Conservation (phyloP, 2,888 invertebrate genomes). For the Sarcophaga variegata region DNA sequence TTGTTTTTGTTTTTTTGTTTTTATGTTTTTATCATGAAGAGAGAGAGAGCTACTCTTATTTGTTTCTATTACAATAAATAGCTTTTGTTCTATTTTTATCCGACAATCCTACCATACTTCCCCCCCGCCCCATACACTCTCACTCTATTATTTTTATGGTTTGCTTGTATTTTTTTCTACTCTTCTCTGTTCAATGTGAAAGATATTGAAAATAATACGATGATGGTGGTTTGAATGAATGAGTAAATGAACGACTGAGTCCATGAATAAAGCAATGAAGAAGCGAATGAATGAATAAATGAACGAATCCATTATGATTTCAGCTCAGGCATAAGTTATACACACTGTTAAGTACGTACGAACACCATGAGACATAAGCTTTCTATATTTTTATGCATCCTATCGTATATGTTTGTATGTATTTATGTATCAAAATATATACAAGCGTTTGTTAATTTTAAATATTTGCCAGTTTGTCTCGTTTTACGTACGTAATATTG, state of each 20-base stretch:
- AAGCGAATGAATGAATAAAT: not conserved
- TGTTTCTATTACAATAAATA: slow-evolving; percentile 33
- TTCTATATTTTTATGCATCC: not conserved
- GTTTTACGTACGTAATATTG: not conserved
- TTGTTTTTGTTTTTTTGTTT: too few relatives aligned
- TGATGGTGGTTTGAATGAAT: slow-evolving; percentile 11
- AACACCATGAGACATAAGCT: too few relatives aligned
- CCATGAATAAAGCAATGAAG: not conserved
- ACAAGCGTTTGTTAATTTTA: not conserved
- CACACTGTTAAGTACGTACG: not conserved
- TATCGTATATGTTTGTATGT: not conserved
- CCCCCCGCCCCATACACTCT: too few relatives aligned
- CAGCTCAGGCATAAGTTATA: not conserved
- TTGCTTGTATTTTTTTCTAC: not conserved
- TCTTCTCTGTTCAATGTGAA: slow-evolving; percentile 10
- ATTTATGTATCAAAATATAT: not conserved
- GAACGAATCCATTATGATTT: not conserved
- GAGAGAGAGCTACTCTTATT: slow-evolving; percentile 36
- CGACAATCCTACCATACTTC: not conserved
- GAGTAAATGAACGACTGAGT: not conserved
- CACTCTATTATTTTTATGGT: not conserved
- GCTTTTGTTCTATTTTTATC: slow-evolving; percentile 49
- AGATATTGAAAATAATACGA: slow-evolving; percentile 37
- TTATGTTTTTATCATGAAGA: slow-evolving; percentile 50
- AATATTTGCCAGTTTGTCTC: not conserved